Base-by-base conservation (phyloP, 2,888 invertebrate genomes). In the Aspidiotus rigidus region DNA sequence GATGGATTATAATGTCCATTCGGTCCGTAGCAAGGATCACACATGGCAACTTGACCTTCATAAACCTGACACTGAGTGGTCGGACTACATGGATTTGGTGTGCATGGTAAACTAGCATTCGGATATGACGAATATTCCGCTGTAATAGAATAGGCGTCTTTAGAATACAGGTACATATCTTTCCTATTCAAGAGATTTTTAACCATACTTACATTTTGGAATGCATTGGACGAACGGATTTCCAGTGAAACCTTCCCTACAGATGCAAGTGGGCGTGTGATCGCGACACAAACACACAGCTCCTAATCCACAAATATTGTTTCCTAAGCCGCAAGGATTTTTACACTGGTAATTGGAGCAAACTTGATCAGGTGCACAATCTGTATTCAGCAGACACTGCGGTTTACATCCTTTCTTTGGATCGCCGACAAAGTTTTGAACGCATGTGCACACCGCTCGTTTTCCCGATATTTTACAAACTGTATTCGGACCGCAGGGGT, bases 211-310 rank as follows among this genome's bases (percentile, higher is more conserved):
- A 81, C 81, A 81, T 76, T 78, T 80, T 69, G 79, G 79, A 71
- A 85, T 81, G 77, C 90, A 91, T 76, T 88, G 88, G 71, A 86
- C 82, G 75, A 88, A 85, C 17, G 90, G 86, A 81, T 92, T 88
- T 69, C 93, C 93, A 72, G 86, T 84, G 75, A 85, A 89, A 64
- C 88, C 89, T 72, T 86, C 84, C 55, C 85, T 83, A 76, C 93
- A 93, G 61, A 84, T 79, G 76, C 93, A 93, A 40, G 86, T 85
- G n/a, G 91, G 87, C 6, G 89, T 87, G 76, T 93, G 93, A 75
- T 90, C 87, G 44, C 85, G 82, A 55, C 90, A 89, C 74, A 84
- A 81, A 76, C 93, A 93, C 66, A 86, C 81, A 15, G 93, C 90
- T 76, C 89, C 86, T 11, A 88, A 80, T 64, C 93, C 93, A 76